Evolutionary conservation across 2,113 vertebrate genomes (phyloP).

Genomic region (Ailuropoda melanoleuca): DNA sequence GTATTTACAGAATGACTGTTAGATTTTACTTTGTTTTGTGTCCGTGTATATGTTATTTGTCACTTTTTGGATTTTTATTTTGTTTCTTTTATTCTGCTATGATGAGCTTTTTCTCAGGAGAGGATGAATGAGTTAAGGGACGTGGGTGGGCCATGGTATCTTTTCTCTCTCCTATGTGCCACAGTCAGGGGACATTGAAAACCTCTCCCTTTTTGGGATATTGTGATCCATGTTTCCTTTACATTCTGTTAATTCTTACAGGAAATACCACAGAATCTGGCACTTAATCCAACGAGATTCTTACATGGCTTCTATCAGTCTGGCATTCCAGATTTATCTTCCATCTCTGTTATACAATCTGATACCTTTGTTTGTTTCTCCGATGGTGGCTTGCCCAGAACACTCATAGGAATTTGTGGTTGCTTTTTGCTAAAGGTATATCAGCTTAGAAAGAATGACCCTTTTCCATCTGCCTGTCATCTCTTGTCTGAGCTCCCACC

Average conservation of each 20-base stretch:
- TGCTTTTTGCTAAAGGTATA: background rate
- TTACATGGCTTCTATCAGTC: background rate
- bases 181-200: background rate
- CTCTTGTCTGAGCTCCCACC: background rate
- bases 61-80: background rate
- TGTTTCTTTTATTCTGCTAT: background rate
- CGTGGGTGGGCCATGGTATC: background rate
- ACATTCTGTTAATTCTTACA: background rate
- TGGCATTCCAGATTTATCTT: background rate
- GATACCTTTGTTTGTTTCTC: background rate
- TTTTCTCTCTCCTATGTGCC: background rate
- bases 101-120: background rate
- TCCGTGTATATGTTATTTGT: background rate
- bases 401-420: background rate
- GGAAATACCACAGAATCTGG: background rate
- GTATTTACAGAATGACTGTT: background rate
- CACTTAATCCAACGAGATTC: background rate
- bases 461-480: background rate
- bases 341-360: background rate
- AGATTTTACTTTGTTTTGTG: background rate
- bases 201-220: background rate
- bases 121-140: background rate
- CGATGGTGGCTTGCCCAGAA: background rate
- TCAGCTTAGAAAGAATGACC: background rate
- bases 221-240: background rate